Evolutionary conservation across 23 tunicate species (phyloP).

Genomic region (Clavelina lepadiformis): DNA sequence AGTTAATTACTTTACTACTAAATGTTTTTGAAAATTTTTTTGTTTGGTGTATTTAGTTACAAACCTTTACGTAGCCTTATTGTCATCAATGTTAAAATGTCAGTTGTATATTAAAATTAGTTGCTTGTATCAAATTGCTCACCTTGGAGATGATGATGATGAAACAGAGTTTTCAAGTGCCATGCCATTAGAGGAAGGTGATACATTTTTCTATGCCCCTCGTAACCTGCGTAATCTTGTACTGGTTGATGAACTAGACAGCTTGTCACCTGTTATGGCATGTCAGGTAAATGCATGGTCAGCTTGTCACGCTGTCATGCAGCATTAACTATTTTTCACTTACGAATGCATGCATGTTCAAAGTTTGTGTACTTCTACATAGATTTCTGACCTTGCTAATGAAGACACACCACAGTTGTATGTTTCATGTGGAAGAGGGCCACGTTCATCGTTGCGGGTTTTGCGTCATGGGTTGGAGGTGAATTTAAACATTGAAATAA

Average conservation of each 20-base stretch:
- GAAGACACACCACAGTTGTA: constrained; percentile 99
- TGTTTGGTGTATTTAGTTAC: not conserved
- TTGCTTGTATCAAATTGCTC: constrained; percentile 93
- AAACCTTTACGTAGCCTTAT: not conserved
- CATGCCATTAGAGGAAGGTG: constrained; percentile 92
- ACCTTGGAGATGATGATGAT: constrained; percentile 98
- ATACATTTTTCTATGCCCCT: constrained; percentile 95
- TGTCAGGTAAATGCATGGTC: too few species aligned
- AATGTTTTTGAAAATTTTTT: too few species aligned
- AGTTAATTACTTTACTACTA: too few species aligned
- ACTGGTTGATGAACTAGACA: constrained; percentile 92
- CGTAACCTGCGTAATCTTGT: constrained; percentile 77
- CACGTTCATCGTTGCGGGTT: constrained; percentile 82
- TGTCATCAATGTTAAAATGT: not conserved
- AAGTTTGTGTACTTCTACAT: not conserved
- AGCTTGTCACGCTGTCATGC: too few species aligned
- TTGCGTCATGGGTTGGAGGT: constrained; percentile 96
- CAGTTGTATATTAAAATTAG: too few species aligned
- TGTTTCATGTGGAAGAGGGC: constrained; percentile 97
- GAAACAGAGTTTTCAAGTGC: constrained; percentile 94
- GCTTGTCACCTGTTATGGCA: constrained; percentile 89
- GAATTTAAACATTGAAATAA: not conserved
- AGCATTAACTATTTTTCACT: too few species aligned
- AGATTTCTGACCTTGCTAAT: constrained; percentile 93
- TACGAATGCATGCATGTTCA: not conserved